Percentiles rank a stretch among this genome's conserved stretches.
phyloP scores from a whole-genome alignment of 2,888 invertebrate species.

The Zootermopsis nevadensis region DNA sequence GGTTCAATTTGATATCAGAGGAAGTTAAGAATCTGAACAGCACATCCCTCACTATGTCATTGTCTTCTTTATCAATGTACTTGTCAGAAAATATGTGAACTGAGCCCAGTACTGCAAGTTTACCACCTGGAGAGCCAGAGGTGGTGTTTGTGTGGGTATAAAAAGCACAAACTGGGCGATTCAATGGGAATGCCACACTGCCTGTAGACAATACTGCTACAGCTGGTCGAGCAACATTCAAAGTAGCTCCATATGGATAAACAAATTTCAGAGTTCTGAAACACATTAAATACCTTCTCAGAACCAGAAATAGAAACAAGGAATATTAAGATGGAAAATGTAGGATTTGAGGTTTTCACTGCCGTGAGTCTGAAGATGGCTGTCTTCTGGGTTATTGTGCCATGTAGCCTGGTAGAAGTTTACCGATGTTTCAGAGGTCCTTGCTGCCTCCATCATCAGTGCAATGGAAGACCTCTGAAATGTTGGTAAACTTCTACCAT shows the following conservation, averaged over 20 bases:
- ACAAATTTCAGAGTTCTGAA: constrained; percentile 76
- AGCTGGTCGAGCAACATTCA: constrained; percentile 92
- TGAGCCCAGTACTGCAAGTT: constrained; percentile 91
- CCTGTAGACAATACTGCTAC: constrained; percentile 92
- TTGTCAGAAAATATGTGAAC: constrained; percentile 92
- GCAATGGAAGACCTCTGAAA: no score
- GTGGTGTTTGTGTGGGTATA: constrained; percentile 71
- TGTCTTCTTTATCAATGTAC: constrained; percentile 94
- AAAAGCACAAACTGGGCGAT: constrained; percentile 89
- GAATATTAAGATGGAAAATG: no score
- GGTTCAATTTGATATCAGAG: constrained; percentile 74
- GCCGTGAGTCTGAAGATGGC: no score
- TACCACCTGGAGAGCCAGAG: constrained; percentile 66
- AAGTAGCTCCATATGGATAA: constrained; percentile 95
- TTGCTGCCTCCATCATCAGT: no score
- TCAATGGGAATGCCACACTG: constrained; percentile 92
- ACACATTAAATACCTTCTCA: constrained; percentile 45
- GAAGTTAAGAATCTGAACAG: constrained; percentile 83
- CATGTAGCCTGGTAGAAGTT: no score
- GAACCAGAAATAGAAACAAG: no score
- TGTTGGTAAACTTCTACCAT: no score
- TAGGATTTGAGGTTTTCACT: no score
- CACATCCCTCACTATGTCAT: constrained; percentile 88
- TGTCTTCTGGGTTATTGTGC: no score
- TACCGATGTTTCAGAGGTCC: no score